A percentile compares a stretch with the other conserved stretches of the same genome.
These are phyloP conservation scores for Umimayanthus kanabou DNA, from an alignment of 92 coral and sea anemone genomes.

Conservation along the genomic window DNA sequence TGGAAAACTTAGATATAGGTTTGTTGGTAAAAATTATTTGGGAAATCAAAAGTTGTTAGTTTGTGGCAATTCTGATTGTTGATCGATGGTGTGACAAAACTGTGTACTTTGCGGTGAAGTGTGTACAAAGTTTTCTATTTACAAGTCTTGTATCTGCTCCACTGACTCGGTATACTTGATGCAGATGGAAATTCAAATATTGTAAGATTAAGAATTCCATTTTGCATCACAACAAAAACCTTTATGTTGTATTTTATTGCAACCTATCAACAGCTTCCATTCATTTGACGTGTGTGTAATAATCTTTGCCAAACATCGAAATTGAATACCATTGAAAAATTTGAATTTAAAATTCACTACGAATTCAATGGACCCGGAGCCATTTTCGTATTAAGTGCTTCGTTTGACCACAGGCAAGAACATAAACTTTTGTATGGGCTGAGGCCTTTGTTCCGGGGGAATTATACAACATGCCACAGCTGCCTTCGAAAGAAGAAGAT, in stretches of 20 bases:
- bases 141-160: background rate
- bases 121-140: slow-evolving; percentile 12
- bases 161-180: background rate
- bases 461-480: background rate
- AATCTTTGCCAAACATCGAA: slow-evolving; percentile 39
- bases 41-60: slow-evolving; percentile 2
- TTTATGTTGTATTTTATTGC: slow-evolving; percentile 17
- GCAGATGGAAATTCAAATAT: slow-evolving; percentile 23
- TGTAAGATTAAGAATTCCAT: slow-evolving; percentile 6
- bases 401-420: slow-evolving; percentile 7
- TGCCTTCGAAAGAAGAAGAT: background rate
- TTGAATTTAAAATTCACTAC: slow-evolving; percentile 39
- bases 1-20: background rate
- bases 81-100: slow-evolving; percentile 25
- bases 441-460: background rate
- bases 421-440: background rate
- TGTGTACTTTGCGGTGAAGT: slow-evolving; percentile 34
- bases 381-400: slow-evolving; percentile 26
- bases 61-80: slow-evolving; percentile 8
- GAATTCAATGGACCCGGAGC: slow-evolving; percentile 35
- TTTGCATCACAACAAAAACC: slow-evolving; percentile 36
- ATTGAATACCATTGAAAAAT: slow-evolving; percentile 43
- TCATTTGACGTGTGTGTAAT: slow-evolving; percentile 28
- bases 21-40: background rate
- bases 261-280: slow-evolving; percentile 5